phyloP scores from a whole-genome alignment of 2,797 vertebrate genomes.

The Sternarchorhynchus goeldii region DNA sequence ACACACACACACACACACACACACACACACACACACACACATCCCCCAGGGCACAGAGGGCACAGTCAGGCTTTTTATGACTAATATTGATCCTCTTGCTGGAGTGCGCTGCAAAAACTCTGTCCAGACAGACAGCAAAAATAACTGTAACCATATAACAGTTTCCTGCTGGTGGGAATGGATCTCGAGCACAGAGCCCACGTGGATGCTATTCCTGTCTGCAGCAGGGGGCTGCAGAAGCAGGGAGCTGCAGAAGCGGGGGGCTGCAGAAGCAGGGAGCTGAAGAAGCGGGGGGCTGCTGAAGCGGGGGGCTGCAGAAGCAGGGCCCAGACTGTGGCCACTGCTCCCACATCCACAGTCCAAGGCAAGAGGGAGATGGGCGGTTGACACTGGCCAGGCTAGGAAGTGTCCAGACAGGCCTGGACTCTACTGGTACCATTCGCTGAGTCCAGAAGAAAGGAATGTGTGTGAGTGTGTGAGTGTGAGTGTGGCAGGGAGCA shows the following conservation, averaged over 20 bases:
- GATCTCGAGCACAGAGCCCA: constrained; percentile 88
- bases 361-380: too few relatives aligned
- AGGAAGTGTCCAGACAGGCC: neutral
- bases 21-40: constrained; percentile 17
- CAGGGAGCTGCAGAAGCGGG: too few relatives aligned
- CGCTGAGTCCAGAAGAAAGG: too few relatives aligned
- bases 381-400: neutral
- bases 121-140: constrained; percentile 98
- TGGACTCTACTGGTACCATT: neutral
- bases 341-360: too few relatives aligned
- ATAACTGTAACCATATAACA: constrained; percentile 95
- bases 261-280: neutral
- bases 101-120: constrained; percentile 89
- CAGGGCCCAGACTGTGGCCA: too few relatives aligned
- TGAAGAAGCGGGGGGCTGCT: too few relatives aligned
- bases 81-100: constrained; percentile 88
- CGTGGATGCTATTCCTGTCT: constrained; percentile 77
- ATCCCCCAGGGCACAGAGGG: constrained; percentile 82
- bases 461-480: too few relatives aligned
- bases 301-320: neutral
- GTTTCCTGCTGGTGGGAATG: constrained; percentile 90
- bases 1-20: constrained; percentile 10
- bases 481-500: neutral
- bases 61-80: constrained; percentile 88
- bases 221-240: constrained; percentile 8